phyloP scores from a whole-genome alignment of 2,888 invertebrate genomes.

The Lasioglossum pauxillum region DNA sequence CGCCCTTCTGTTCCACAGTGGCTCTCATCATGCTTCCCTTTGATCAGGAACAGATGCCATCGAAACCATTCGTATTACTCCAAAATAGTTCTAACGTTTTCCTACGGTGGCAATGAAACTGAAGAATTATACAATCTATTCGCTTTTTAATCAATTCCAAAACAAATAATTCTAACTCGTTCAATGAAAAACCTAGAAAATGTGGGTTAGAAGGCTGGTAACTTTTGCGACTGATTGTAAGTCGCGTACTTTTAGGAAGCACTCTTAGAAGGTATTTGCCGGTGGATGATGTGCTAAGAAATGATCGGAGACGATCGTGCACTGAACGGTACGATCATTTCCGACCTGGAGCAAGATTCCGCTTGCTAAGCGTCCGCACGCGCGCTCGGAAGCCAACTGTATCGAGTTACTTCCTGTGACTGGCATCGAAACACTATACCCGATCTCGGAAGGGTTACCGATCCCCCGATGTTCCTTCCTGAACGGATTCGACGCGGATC shows the following conservation, averaged over 20 bases:
- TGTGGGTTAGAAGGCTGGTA: too few species aligned
- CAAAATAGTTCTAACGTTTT: background rate
- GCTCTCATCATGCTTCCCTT: slow-evolving; percentile 69
- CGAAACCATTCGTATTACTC: background rate
- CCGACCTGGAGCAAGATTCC: background rate
- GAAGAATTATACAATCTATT: background rate
- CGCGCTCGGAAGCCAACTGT: slow-evolving; percentile 76
- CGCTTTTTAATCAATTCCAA: background rate
- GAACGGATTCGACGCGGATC: slow-evolving; percentile 31
- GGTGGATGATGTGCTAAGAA: background rate
- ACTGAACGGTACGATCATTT: background rate
- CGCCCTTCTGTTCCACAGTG: slow-evolving; percentile 79
- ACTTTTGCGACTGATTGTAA: too few species aligned
- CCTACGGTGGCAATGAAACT: background rate
- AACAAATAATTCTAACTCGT: background rate
- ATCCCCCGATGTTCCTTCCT: slow-evolving; percentile 54
- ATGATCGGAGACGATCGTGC: background rate
- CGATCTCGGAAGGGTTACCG: slow-evolving; percentile 66
- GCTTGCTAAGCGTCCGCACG: slow-evolving; percentile 69
- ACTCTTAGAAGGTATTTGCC: background rate
- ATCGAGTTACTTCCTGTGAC: slow-evolving; percentile 77
- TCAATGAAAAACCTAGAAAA: background rate
- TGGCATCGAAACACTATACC: slow-evolving; percentile 74
- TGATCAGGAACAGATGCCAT: background rate
- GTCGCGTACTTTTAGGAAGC: background rate